Evolutionary conservation across 2,888 invertebrate genomes (phyloP).

Genomic region (Phyllotreta cruciferae): DNA sequence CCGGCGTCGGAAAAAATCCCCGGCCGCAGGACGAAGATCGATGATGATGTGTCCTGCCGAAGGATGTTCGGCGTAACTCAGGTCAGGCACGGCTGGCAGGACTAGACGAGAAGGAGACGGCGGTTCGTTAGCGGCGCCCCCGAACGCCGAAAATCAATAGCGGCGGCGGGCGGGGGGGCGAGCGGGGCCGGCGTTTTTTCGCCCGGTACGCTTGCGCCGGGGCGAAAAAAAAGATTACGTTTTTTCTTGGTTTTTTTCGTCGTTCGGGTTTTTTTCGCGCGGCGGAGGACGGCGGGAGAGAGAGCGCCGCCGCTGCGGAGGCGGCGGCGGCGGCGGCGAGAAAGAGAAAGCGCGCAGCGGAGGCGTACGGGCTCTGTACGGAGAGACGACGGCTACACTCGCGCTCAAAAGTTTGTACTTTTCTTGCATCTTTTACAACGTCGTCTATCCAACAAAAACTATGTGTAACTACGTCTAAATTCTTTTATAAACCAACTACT

Average conservation of each 20-base stretch:
- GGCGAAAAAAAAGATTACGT: slow-evolving; percentile 42
- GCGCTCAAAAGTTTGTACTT: slow-evolving; percentile 17
- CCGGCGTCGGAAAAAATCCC: slow-evolving; percentile 26
- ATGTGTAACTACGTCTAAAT: neutral
- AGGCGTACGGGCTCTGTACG: slow-evolving; percentile 28
- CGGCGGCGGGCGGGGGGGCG: slow-evolving; percentile 50
- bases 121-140: slow-evolving; percentile 35
- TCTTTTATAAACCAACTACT: too few species aligned
- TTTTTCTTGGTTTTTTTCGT: slow-evolving; percentile 44
- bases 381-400: slow-evolving; percentile 27
- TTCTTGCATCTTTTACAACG: neutral
- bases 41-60: slow-evolving; percentile 54
- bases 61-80: slow-evolving; percentile 57
- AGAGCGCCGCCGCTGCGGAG: slow-evolving; percentile 11
- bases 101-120: slow-evolving; percentile 45
- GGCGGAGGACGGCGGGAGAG: slow-evolving; percentile 28
- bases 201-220: slow-evolving; percentile 42
- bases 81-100: slow-evolving; percentile 52
- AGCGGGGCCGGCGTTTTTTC: slow-evolving; percentile 37
- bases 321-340: slow-evolving; percentile 38
- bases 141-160: slow-evolving; percentile 53
- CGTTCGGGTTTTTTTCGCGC: slow-evolving; percentile 38
- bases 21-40: slow-evolving; percentile 28
- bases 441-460: neutral
- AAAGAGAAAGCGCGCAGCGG: slow-evolving; percentile 37